Base-by-base conservation (phyloP, 2,113 vertebrate genomes). In the Rhinoptilus africanus region DNA sequence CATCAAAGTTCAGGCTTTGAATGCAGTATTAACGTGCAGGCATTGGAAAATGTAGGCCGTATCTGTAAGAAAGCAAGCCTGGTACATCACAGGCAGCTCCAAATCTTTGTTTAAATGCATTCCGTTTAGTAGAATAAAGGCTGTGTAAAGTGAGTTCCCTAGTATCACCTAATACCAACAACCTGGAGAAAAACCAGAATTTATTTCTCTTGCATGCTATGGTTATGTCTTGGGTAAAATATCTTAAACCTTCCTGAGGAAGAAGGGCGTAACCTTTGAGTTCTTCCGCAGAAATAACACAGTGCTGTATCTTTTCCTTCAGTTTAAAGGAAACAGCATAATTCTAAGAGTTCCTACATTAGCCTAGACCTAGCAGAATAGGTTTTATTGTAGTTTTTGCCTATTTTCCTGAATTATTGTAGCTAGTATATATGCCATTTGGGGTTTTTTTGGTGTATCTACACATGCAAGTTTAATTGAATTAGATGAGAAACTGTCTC, bases 361-460 rank as follows among this genome's bases (percentile, higher is more conserved):
- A 37, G 35, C 20, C 66, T 75, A 35, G 56, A 71, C 71, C 51
- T 27, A 16, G 37, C 28, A 47, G 54, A 75, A 18, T 9, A 23
- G 24, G 9, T 51, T n/a, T 32, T 75, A 8, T 1, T 76, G 6
- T 59, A 69, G 24, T 35, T 53, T 11, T 39, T 82, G 48, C 80
- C 47, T 30, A 0, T 75, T 60, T 60, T 62, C 60, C 59, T 83
- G 75, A 68, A 14, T 24, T 76, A 37, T 4, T 69, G 48, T 16
- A 45, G 48, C 27, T 60, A 20, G 6, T 28, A 24, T 53, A 60
- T 7, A 1, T 9, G 23, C 5, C 0, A 0, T 5, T 34, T 34
- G 54, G 37, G 35, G 20, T 22, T 47, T 59, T 56, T 81, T 57
- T 57, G 48, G 30, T 30, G 4, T 43, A 45, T 28, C 43, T 26